Conservation (phyloP, 2,113 vertebrate genomes). For the Myotis lucifugus region DNA sequence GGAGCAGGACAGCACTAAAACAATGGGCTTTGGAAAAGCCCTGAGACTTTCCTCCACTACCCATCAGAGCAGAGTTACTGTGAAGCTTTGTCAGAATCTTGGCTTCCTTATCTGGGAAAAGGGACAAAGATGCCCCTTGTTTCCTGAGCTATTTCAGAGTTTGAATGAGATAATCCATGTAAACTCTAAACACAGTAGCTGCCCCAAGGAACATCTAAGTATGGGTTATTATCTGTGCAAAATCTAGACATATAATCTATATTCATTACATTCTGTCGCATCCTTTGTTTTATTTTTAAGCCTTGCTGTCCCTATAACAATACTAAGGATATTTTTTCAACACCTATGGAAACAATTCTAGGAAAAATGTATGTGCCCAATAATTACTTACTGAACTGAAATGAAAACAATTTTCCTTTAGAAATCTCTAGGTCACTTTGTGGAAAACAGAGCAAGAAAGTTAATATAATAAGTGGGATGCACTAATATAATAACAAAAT, state of each 20-base stretch:
- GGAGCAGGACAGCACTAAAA: background rate
- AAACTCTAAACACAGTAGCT: background rate
- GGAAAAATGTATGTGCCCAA: background rate
- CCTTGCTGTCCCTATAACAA: background rate
- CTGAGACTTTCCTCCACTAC: background rate
- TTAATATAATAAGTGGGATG: background rate
- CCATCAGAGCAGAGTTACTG: background rate
- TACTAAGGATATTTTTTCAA: background rate
- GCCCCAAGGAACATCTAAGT: background rate
- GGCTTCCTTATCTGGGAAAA: background rate
- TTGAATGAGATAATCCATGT: background rate
- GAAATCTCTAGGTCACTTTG: background rate
- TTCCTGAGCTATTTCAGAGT: background rate
- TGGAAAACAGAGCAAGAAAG: background rate
- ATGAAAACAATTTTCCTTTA: conserved; percentile 47
- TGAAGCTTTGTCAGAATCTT: background rate
- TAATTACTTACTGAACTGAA: background rate
- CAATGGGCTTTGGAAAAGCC: background rate
- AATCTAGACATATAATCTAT: background rate
- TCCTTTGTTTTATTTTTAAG: background rate
- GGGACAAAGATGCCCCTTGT: background rate
- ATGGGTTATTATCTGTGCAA: background rate
- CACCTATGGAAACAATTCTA: background rate
- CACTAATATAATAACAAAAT: conserved; percentile 3
- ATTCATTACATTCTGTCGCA: background rate